These are phyloP conservation scores for Florisuga fusca DNA, from an alignment of 2,797 vertebrate genomes.

Conservation along the genomic window DNA sequence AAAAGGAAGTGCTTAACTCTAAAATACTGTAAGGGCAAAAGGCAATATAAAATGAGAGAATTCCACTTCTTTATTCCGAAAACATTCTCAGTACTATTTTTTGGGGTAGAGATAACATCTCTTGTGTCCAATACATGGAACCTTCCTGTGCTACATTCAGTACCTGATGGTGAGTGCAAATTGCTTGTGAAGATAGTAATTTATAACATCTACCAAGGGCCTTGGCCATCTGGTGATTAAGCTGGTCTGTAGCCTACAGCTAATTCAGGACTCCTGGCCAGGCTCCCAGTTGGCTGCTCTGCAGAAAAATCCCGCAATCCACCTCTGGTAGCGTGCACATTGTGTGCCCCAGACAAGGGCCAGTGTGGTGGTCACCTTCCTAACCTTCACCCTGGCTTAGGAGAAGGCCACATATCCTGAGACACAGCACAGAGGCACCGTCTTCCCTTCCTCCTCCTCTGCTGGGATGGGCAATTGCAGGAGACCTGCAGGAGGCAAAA, in stretches of 20 bases:
- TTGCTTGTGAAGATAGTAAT: neutral
- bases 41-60: neutral
- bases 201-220: neutral
- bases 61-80: neutral
- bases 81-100: neutral
- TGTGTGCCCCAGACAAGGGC: neutral
- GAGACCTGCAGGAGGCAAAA: neutral
- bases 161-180: neutral
- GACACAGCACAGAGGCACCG: neutral
- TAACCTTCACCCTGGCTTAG: neutral
- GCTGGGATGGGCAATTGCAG: fast-evolving
- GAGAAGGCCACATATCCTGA: neutral
- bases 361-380: neutral
- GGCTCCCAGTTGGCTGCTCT: neutral
- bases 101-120: neutral
- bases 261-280: neutral
- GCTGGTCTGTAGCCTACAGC: neutral
- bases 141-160: neutral
- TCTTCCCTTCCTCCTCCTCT: neutral
- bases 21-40: neutral
- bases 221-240: neutral
- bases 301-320: neutral
- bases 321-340: neutral
- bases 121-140: neutral
- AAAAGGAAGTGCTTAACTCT: neutral